phyloP scores from a whole-genome alignment of 2,113 vertebrate species.

The Pelecanoides urinatrix region DNA sequence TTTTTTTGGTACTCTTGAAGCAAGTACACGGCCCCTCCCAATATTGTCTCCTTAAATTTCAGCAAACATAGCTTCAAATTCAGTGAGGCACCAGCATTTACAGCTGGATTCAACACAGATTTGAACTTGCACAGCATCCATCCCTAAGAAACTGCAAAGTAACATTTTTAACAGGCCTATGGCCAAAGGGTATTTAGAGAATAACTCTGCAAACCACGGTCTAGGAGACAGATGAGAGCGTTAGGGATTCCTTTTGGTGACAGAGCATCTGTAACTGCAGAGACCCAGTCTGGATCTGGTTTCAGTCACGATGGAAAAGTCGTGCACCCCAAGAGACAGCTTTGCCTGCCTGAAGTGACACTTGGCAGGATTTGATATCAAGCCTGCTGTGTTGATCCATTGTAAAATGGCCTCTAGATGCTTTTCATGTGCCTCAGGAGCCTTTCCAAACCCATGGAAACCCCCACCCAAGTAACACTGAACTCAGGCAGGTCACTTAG shows the following conservation, averaged over 20 bases:
- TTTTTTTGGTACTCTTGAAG: neutral
- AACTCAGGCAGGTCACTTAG: neutral
- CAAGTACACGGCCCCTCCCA: neutral
- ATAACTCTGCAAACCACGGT: neutral
- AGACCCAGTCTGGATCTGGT: neutral
- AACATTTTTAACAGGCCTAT: neutral
- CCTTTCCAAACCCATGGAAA: neutral
- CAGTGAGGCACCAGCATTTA: neutral
- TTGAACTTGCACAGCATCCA: neutral
- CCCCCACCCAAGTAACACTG: neutral
- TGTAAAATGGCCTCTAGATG: neutral
- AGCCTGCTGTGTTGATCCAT: neutral
- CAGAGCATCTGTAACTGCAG: neutral
- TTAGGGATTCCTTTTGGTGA: neutral
- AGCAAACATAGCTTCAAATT: neutral
- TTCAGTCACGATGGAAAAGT: neutral
- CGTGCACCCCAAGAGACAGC: neutral
- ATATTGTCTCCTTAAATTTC: neutral
- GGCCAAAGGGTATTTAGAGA: neutral
- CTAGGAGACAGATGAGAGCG: neutral
- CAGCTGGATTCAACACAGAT: neutral
- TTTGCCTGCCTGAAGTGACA: neutral
- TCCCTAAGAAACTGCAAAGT: neutral
- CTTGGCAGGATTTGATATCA: neutral
- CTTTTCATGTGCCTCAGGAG: neutral